Base-by-base conservation (phyloP, 1,140 invertebrate genomes). In the Neoseiulus cucumeris region DNA sequence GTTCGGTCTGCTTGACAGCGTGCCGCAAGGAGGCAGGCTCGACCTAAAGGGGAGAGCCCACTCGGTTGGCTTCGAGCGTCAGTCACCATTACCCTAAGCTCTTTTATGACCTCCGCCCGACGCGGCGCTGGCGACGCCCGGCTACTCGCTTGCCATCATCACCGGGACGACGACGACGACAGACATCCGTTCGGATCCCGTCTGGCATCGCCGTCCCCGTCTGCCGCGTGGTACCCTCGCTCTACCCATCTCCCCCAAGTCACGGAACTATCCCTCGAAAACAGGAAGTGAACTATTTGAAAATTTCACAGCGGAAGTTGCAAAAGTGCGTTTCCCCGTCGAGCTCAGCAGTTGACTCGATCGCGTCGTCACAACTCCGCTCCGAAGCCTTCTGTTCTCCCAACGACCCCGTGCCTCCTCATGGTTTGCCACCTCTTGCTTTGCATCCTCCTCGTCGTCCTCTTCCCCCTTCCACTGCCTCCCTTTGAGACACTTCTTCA, bases 61-160 rank as follows among this genome's bases (percentile, higher is more conserved):
- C 25, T 25, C 51, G 51, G 25, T 59, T 59, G 51, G 14, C 51
- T 25, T 17, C 17, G 25, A 25, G 51, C 51, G 51, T 59, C 51
- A 59, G 51, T 59, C 51, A 59, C 51, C 51, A 59, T 59, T 59
- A 59, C 51, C 51, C 51, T 59, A 59, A 59, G 51, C 51, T 59
- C 51, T 59, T 59, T 59, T 59, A 59, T 59, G 51, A 59, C 51
- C 51, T 33, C 25, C 12, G 22, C 51, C 51, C 25, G 17, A 25
- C 25, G 25, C 51, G 14, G 14, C 14, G 51, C 22, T n/a, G 14
- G 22, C 45, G 18, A 47, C 45, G 18, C 45, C 45, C 18, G 14
- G 45, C 42, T 44, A 44, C 12, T 44, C 12, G 42, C 14, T 59
- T 14, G 51, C 33, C 51, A 59, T 59, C 14, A 33, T 33, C 14